These are phyloP conservation scores for Enhydra lutris DNA, from an alignment of 2,113 vertebrate species.

Conservation along the genomic window DNA sequence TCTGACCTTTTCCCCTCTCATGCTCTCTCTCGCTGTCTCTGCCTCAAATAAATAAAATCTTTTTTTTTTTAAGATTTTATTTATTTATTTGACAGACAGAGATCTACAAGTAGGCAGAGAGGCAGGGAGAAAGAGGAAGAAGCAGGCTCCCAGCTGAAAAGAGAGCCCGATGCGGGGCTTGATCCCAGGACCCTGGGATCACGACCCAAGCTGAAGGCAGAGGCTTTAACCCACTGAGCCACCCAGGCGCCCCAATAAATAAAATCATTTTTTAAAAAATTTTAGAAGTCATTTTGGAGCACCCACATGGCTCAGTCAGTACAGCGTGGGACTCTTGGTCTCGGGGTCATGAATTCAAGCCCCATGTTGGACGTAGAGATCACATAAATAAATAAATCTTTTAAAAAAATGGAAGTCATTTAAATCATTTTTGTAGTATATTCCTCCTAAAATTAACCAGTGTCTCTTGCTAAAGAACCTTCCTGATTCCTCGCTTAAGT, in stretches of 20 bases:
- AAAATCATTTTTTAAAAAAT: not conserved
- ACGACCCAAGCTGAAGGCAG: no score
- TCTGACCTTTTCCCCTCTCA: no score
- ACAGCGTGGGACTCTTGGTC: not conserved
- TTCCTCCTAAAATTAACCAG: not conserved
- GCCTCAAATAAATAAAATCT: not conserved
- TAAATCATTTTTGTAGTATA: not conserved
- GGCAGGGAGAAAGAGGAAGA: no score
- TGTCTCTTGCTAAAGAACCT: not conserved
- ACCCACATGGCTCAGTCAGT: not conserved
- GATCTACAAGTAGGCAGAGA: no score
- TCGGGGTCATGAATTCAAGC: not conserved
- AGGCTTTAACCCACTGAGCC: no score
- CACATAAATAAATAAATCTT: not conserved
- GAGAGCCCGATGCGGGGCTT: no score
- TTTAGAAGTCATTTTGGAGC: not conserved
- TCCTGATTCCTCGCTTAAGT: not conserved
- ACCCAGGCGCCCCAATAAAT: not conserved
- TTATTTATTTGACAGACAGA: no score
- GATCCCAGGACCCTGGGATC: no score
- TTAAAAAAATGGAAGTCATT: not conserved
- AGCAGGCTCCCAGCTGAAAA: no score
- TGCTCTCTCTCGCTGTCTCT: no score
- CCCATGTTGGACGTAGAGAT: not conserved
- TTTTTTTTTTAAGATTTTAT: no score